Base-by-base conservation (phyloP, 1,140 invertebrate species). In the Eulimnadia texana region DNA sequence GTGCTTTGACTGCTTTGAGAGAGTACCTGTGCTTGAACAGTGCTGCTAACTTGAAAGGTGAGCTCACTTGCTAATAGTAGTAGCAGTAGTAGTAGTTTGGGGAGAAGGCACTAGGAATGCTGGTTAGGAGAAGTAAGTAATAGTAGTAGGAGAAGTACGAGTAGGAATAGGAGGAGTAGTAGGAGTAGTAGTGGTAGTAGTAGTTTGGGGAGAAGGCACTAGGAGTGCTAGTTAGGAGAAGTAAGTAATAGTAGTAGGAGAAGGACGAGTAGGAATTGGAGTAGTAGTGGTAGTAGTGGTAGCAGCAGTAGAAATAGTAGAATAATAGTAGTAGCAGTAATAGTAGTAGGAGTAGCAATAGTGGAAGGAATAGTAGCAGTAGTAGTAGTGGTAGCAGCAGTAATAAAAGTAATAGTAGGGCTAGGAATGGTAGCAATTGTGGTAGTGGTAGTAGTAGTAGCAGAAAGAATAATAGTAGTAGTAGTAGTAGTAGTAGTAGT, bases 11-110 rank as follows among this genome's bases (percentile, higher is more conserved):
- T n/a, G 55, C 55, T 20, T 27, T 33, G 27, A 28, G 33, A 20
- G 55, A 57, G 13, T 33, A 57, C 27, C 55, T 57, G 24, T 57
- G 55, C 33, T 33, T 33, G 20, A 57, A 57, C 55, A 57, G 29
- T n/a, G 27, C 27, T 29, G 55, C 29, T 33, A 57, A 57, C 28
- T 27, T 57, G 2, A 57, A 57, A 57, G 55, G 55, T 57, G 28
- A 10, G 28, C 24, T 25, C 19, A 25, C 28, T 23, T 54, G 28
- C 28, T 54, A 23, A 42, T 57, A 29, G 20, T 20, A 33, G 28
- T 20, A 29, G 27, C 25, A 27, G 55, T 6, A 56, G 27, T 19
- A 19, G 9, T 10, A n/a, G 19, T 19, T 10, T 52, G 50, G 23
- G 19, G 20, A 24, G 54, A 24, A 24, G 19, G 20, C n/a, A 11